Conservation (phyloP, 2,113 vertebrate genomes). For the Rousettus leschenaultii region DNA sequence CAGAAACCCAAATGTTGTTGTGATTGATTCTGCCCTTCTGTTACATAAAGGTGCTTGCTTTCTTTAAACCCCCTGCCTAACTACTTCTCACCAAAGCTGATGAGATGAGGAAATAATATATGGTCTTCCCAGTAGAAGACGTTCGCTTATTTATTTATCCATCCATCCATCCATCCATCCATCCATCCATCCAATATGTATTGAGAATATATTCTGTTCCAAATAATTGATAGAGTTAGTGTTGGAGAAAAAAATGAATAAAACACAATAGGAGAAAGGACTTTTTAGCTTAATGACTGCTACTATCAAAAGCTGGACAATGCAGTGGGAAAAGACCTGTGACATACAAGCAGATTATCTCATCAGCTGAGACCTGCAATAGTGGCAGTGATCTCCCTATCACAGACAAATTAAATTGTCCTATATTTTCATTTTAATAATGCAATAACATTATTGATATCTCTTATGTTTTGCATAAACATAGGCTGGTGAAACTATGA, state of each 20-base stretch:
- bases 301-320: not conserved
- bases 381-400: not conserved
- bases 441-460: not conserved
- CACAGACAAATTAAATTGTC: not conserved
- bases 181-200: not conserved
- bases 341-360: not conserved
- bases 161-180: not conserved
- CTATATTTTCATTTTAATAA: not conserved
- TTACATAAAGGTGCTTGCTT: constrained; percentile 14
- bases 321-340: not conserved
- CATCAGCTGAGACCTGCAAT: not conserved
- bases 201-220: not conserved
- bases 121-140: not conserved
- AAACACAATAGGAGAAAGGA: not conserved
- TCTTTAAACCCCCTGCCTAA: not conserved
- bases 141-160: not conserved
- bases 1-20: constrained; percentile 50
- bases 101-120: not conserved
- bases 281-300: not conserved
- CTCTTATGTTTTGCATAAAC: not conserved
- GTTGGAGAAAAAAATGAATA: not conserved
- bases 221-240: not conserved
- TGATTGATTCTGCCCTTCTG: constrained; percentile 36
- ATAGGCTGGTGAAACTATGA: not conserved
- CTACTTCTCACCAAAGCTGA: not conserved